Conservation (phyloP, 2,113 vertebrate species). For the Burhinus bistriatus region DNA sequence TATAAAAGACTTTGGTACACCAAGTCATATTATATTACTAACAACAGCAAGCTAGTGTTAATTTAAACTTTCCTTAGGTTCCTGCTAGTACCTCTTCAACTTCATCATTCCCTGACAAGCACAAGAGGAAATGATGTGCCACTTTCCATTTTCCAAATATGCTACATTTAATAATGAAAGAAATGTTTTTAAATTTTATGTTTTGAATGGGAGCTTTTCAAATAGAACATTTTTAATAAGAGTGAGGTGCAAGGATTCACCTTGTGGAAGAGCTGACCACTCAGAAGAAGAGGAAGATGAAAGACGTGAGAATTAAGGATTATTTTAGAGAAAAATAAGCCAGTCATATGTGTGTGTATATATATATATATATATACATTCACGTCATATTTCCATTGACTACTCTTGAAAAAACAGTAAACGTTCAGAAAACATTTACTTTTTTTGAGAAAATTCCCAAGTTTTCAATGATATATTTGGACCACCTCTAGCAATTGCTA, state of each 20-base stretch:
- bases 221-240: background rate
- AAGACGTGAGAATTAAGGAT: background rate
- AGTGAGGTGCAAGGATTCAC: background rate
- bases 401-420: background rate
- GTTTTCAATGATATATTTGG: background rate
- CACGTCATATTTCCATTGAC: background rate
- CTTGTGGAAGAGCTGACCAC: background rate
- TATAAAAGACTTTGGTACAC: background rate
- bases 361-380: background rate
- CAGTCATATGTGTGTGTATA: accelerated
- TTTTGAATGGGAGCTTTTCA: background rate
- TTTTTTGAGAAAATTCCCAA: background rate
- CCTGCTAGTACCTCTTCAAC: background rate
- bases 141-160: slow-evolving; percentile 10
- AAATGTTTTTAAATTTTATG: background rate
- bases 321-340: background rate
- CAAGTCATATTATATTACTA: background rate
- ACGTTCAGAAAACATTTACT: background rate
- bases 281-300: background rate
- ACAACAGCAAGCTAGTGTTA: background rate
- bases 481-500: background rate
- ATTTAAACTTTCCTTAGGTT: background rate
- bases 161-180: background rate
- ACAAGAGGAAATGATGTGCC: background rate
- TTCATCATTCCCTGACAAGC: slow-evolving; percentile 8